These are phyloP conservation scores for Hycleus cichorii DNA, from an alignment of 1,140 invertebrate species.

Conservation along the genomic window DNA sequence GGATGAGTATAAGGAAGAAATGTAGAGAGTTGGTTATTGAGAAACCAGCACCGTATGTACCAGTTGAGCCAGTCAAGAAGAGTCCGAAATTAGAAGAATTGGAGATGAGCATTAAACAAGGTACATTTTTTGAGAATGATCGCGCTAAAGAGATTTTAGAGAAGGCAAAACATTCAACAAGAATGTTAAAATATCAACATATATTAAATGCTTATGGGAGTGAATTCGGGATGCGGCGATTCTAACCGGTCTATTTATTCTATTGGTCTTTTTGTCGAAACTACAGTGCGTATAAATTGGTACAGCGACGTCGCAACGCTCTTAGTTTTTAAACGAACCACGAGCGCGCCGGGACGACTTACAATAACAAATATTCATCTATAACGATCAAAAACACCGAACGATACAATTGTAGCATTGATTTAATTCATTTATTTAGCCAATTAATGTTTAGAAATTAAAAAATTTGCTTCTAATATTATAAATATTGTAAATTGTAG, in stretches of 20 bases:
- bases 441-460: too few species aligned
- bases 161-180: constrained; percentile 29
- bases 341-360: constrained; percentile 12
- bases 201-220: constrained; percentile 21
- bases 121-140: constrained; percentile 38
- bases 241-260: constrained; percentile 9
- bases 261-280: background rate
- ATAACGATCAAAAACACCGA: too few species aligned
- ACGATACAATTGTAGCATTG: too few species aligned
- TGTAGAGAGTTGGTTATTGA: constrained; percentile 32
- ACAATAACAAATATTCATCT: background rate
- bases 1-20: constrained; percentile 33
- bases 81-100: constrained; percentile 35
- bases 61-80: constrained; percentile 34
- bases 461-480: too few species aligned
- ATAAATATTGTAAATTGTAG: too few species aligned
- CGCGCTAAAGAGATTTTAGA: constrained; percentile 37
- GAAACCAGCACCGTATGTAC: constrained; percentile 30
- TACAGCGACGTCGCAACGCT: constrained; percentile 19
- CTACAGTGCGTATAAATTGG: background rate
- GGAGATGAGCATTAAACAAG: constrained; percentile 35
- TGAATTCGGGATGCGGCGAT: constrained; percentile 21
- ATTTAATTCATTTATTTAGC: too few species aligned
- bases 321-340: background rate
- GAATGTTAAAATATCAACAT: constrained; percentile 31